Conservation (phyloP, 1,140 invertebrate genomes). For the Paracyclopina nana region DNA sequence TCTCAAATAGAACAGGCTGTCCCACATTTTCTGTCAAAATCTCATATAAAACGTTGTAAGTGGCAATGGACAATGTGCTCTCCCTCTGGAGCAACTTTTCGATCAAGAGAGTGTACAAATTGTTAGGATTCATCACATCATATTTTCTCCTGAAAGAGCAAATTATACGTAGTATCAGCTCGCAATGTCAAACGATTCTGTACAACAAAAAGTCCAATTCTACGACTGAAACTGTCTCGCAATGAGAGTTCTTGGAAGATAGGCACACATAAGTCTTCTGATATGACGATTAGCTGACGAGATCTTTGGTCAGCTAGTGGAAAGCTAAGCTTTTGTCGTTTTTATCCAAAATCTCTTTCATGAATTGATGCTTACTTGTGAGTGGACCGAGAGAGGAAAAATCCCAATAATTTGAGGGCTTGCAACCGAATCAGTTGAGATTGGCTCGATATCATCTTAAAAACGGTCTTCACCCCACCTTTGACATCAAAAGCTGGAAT, state of each 20-base stretch:
- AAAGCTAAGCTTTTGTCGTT: too few relatives aligned
- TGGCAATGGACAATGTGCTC: constrained; percentile 67
- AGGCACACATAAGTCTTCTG: too few relatives aligned
- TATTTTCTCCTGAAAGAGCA: constrained; percentile 61
- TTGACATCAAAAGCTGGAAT: constrained; percentile 95
- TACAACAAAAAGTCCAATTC: too few relatives aligned
- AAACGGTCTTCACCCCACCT: constrained; percentile 83
- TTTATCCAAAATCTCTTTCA: background rate
- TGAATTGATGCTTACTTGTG: constrained; percentile 27
- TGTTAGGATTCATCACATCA: constrained; percentile 93
- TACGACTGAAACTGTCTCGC: too few relatives aligned
- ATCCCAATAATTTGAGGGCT: constrained; percentile 70
- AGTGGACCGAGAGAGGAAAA: constrained; percentile 38
- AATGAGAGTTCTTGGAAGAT: too few relatives aligned
- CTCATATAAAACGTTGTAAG: constrained; percentile 98
- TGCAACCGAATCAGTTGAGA: constrained; percentile 88
- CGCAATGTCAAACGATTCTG: background rate
- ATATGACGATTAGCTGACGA: too few relatives aligned
- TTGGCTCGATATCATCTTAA: constrained; percentile 82
- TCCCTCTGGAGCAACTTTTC: constrained; percentile 75
- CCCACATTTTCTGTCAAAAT: constrained; percentile 91
- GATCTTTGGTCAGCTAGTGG: too few relatives aligned
- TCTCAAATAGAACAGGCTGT: constrained; percentile 62
- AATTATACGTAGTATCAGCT: constrained; percentile 18
- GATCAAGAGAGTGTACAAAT: constrained; percentile 85